These are phyloP conservation scores for Spondyliosoma cantharus DNA, from an alignment of 2,797 vertebrate species.

Conservation along the genomic window DNA sequence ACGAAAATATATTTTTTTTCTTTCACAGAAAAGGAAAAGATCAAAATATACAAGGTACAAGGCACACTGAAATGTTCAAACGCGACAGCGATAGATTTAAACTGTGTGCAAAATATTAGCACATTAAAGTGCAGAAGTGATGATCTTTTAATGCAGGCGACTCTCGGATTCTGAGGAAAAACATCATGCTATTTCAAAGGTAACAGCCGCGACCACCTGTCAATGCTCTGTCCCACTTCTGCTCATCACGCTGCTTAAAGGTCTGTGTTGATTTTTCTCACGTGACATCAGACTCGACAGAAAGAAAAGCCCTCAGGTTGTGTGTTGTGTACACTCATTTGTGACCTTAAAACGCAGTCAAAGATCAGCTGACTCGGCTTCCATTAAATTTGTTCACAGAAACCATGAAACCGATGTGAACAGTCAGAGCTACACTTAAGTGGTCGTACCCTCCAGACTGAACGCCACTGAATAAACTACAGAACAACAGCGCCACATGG, in stretches of 20 bases:
- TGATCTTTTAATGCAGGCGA: background rate
- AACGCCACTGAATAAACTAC: background rate
- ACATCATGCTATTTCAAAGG: background rate
- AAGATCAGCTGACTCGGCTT: slow-evolving; percentile 52
- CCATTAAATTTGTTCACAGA: slow-evolving; percentile 46
- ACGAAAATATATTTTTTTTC: slow-evolving; percentile 6
- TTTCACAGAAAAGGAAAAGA: slow-evolving; percentile 7
- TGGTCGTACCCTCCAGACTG: slow-evolving; percentile 4
- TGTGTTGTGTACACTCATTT: background rate
- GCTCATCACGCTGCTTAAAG: slow-evolving; percentile 13
- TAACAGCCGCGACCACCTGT: slow-evolving; percentile 7
- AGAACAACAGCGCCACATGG: slow-evolving; percentile 66
- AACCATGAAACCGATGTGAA: slow-evolving; percentile 29
- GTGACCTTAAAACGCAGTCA: slow-evolving; percentile 31
- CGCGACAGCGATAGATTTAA: background rate
- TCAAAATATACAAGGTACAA: background rate
- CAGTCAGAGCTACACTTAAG: slow-evolving; percentile 23
- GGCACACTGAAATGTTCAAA: background rate
- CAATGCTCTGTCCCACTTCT: background rate
- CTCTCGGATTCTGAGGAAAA: background rate
- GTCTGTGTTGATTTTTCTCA: slow-evolving; percentile 23
- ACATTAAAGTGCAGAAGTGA: slow-evolving; percentile 13
- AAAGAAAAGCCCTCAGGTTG: slow-evolving; percentile 32
- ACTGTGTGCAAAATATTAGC: background rate
- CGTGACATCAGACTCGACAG: slow-evolving; percentile 25